These are phyloP conservation scores for Crotalus viridis DNA, from an alignment of 2,113 vertebrate genomes.

Conservation along the genomic window DNA sequence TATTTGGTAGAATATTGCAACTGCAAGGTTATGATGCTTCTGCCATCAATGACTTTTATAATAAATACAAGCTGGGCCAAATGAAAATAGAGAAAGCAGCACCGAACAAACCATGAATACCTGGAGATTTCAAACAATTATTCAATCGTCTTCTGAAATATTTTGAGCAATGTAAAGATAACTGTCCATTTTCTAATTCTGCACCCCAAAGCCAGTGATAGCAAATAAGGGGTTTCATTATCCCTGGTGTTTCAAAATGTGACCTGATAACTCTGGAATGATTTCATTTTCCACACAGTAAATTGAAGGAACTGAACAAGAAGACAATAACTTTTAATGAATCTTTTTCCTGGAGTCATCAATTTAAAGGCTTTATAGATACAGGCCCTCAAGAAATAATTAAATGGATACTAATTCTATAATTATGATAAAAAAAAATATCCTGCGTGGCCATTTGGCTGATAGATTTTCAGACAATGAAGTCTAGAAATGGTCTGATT, in stretches of 20 bases:
- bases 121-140: not conserved
- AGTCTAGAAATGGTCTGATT: not conserved
- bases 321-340: not conserved
- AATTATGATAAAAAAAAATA: not conserved
- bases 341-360: not conserved
- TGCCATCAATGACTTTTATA: not conserved
- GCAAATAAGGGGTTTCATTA: not conserved
- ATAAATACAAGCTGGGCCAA: not conserved
- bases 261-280: not conserved
- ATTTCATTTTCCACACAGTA: not conserved
- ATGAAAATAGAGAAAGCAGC: not conserved
- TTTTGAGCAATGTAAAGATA: not conserved
- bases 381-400: not conserved
- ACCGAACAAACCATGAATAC: not conserved
- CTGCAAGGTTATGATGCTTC: not conserved
- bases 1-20: not conserved
- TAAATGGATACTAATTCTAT: not conserved
- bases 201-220: not conserved
- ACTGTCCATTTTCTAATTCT: not conserved
- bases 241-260: not conserved
- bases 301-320: not conserved
- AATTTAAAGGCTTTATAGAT: not conserved
- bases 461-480: not conserved
- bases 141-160: not conserved
- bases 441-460: not conserved